Base-by-base conservation (phyloP, 2,797 vertebrate genomes). In the Rhabdophis nuchalis region DNA sequence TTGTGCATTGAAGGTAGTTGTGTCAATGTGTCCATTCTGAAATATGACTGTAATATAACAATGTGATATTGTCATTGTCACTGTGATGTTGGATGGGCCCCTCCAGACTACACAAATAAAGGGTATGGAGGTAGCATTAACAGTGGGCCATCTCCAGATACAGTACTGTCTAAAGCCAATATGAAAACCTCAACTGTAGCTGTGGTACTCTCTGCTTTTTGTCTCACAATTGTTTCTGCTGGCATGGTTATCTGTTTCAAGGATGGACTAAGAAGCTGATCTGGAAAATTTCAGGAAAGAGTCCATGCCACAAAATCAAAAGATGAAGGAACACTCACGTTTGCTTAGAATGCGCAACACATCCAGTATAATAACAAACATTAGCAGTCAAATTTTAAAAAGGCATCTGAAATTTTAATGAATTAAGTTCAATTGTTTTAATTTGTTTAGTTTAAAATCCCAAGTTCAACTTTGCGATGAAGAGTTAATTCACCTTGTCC, bases 1-100 rank as follows among this genome's bases (percentile, higher is more conserved):
- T 93, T 95, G 64, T 97, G 97, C 82, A 68, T 91, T 53, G 2
- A 89, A 0, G 90, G 90, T 53, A 96, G 92, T 0, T 97, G 97
- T 88, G 91, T 92, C n/a, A 95, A 14, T 32, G 1, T 95, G 18
- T 50, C 89, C 0, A 56, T 95, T 61, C 8, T 97, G 58, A 29
- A 77, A 12, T 96, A 95, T 0, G 91, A 93, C 54, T 97, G 97
- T 85, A 93, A 97, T 1, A 0, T 91, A 14, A 92, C 86, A 1
- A 91, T 1, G 18, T 97, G 97, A 91, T n/a, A n/a, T n/a, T n/a
- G n/a, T n/a, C 97, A 97, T 85, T 98, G 97, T 41, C 97, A 98
- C 77, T 98, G 97, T 85, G 32, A 93, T 1, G 94, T 94, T 64
- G 90, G 94, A 36, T 98, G 97, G 97, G 95, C 95, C 72, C 97